Evolutionary conservation across 2,113 vertebrate genomes (phyloP).

Genomic region (Vulpes lagopus): DNA sequence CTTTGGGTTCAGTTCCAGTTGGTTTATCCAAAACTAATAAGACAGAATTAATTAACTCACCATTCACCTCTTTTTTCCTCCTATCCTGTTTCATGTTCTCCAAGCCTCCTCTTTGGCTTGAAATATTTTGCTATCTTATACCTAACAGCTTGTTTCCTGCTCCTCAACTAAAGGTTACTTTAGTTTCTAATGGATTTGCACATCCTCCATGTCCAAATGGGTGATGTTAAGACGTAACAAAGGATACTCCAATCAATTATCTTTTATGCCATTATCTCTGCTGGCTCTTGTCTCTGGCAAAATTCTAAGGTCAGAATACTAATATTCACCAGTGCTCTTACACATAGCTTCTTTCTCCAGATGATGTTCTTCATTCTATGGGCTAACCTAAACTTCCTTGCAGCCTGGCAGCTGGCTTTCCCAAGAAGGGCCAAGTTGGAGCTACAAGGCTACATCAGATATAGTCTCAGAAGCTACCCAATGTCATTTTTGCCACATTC

Average conservation of each 20-base stretch:
- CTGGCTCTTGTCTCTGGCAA: not conserved
- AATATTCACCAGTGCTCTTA: not conserved
- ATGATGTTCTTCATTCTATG: not conserved
- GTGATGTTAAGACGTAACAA: not conserved
- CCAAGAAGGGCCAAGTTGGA: not conserved
- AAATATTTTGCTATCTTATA: conserved; percentile 25
- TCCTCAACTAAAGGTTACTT: conserved; percentile 13
- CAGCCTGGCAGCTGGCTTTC: not conserved
- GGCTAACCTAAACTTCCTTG: not conserved
- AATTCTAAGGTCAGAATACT: not conserved
- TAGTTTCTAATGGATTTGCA: not conserved
- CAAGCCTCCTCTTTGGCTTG: conserved; percentile 23
- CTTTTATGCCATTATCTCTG: conserved; percentile 15
- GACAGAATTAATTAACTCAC: conserved; percentile 42
- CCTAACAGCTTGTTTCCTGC: not conserved
- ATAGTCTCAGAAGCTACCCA: not conserved
- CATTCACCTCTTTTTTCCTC: conserved; percentile 1
- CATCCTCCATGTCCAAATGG: not conserved
- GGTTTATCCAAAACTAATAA: conserved; percentile 48
- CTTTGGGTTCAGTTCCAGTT: conserved; percentile 27
- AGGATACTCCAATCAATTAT: not conserved
- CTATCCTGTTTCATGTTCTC: not conserved
- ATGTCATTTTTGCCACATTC: not conserved
- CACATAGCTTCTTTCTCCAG: not conserved
- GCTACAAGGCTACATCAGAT: no score